Conservation (phyloP, 1,140 invertebrate genomes). For the Bursaphelenchus mucronatus region DNA sequence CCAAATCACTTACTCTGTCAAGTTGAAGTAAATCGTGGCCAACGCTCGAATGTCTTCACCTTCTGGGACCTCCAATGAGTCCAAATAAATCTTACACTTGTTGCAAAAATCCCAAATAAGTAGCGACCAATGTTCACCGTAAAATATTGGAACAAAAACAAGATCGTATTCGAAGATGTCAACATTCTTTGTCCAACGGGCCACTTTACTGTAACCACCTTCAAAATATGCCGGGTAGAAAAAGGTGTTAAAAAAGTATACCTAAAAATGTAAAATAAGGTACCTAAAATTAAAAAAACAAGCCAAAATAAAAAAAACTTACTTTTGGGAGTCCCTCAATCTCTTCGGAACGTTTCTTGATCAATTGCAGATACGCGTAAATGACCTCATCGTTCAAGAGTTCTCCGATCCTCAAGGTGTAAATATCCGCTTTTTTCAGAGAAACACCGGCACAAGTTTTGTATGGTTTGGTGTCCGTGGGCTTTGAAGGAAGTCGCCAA, state of each 20-base stretch:
- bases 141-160: conserved; percentile 5
- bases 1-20: conserved; percentile 6
- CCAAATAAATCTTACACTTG: neutral
- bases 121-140: conserved; percentile 6
- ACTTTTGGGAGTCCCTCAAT: neutral
- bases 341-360: neutral
- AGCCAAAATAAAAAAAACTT: neutral
- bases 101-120: neutral
- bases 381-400: conserved; percentile 14
- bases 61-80: conserved; percentile 6
- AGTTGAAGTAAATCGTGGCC: neutral
- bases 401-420: neutral
- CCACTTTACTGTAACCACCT: neutral
- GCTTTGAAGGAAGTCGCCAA: no score
- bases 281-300: neutral
- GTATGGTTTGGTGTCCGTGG: no score
- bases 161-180: conserved; percentile 12
- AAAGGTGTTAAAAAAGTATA: conserved; percentile 5
- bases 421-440: neutral
- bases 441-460: no score
- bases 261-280: no score
- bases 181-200: conserved; percentile 3
- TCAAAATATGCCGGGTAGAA: neutral
- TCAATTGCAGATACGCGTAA: conserved; percentile 16
- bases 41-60: neutral